Conservation (phyloP, 2,888 invertebrate species). For the Yponomeuta malinellus region DNA sequence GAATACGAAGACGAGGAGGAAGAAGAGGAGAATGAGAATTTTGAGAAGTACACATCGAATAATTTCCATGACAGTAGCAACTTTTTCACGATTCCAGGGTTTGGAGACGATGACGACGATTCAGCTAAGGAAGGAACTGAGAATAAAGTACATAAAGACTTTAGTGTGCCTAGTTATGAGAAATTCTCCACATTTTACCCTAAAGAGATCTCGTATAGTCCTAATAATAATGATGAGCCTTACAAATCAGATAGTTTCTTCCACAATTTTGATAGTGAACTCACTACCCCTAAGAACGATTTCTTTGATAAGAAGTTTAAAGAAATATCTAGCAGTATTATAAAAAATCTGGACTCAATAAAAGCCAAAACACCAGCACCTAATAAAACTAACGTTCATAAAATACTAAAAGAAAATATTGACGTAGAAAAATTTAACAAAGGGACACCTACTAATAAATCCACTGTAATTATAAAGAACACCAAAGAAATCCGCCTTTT, state of each 20-base stretch:
- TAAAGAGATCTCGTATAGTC: slow-evolving; percentile 36
- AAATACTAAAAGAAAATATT: slow-evolving; percentile 47
- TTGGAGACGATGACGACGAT: slow-evolving; percentile 44
- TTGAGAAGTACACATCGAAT: slow-evolving; percentile 65
- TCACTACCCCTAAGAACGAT: slow-evolving; percentile 73
- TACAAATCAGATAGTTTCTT: slow-evolving; percentile 57
- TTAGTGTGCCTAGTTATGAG: slow-evolving; percentile 43
- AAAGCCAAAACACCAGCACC: slow-evolving; percentile 43
- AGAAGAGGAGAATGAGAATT: slow-evolving; percentile 45
- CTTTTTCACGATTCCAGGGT: slow-evolving; percentile 69
- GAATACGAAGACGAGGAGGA: slow-evolving; percentile 38
- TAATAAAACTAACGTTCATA: slow-evolving; percentile 46
- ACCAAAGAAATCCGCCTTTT: slow-evolving; percentile 68
- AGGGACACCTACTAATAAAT: slow-evolving; percentile 63
- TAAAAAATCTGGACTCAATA: slow-evolving; percentile 61
- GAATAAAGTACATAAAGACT: slow-evolving; percentile 48
- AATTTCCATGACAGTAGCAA: slow-evolving; percentile 68
- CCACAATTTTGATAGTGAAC: slow-evolving; percentile 47
- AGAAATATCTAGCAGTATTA: slow-evolving; percentile 70
- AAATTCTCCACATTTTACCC: slow-evolving; percentile 54
- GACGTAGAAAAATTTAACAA: slow-evolving; percentile 62
- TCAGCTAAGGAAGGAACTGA: slow-evolving; percentile 39
- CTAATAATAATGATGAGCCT: slow-evolving; percentile 42
- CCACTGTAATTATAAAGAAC: slow-evolving; percentile 69
- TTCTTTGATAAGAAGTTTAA: slow-evolving; percentile 72